These are phyloP conservation scores for Oreochromis aureus DNA, from an alignment of 2,113 vertebrate genomes.

Conservation along the genomic window DNA sequence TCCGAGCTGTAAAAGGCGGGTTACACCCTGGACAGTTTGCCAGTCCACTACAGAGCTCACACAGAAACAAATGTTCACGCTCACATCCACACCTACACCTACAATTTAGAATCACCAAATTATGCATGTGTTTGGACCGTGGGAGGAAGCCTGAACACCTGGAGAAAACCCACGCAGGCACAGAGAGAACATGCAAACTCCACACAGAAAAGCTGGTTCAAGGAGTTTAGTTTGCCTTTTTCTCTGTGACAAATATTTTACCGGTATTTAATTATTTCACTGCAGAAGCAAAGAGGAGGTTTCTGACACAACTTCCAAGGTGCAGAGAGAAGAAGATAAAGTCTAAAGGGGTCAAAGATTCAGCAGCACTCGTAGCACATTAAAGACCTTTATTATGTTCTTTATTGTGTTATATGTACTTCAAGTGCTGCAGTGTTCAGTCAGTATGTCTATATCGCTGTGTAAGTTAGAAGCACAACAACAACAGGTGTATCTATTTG, in stretches of 20 bases:
- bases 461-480: constrained; percentile 9
- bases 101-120: not conserved
- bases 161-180: not conserved
- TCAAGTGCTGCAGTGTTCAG: not conserved
- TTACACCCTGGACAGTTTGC: not conserved
- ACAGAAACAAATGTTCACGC: not conserved
- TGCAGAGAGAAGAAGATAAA: not conserved
- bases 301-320: not conserved
- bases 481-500: constrained; percentile 16
- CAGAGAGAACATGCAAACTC: not conserved
- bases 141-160: not conserved
- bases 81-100: not conserved
- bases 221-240: not conserved
- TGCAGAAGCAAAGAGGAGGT: not conserved
- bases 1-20: not conserved
- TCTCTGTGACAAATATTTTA: not conserved
- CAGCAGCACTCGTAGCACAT: not conserved
- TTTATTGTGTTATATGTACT: not conserved
- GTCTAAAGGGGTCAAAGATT: not conserved
- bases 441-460: not conserved
- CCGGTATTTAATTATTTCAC: not conserved
- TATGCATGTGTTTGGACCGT: not conserved
- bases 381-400: not conserved
- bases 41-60: not conserved
- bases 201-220: not conserved